phyloP scores from a whole-genome alignment of 2,797 vertebrate genomes.

The Lagodon rhomboides region DNA sequence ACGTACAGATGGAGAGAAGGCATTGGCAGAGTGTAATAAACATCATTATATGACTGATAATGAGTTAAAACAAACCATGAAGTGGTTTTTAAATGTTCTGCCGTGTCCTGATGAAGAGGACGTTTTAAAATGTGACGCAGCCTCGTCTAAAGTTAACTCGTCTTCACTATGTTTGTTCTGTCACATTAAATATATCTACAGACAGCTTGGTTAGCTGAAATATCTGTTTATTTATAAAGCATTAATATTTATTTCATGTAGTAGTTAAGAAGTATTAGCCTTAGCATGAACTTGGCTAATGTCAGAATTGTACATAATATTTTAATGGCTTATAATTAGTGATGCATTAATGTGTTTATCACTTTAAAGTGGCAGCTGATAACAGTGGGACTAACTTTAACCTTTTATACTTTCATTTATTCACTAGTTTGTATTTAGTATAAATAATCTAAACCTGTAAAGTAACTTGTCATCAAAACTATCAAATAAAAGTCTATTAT shows the following conservation, averaged over 20 bases:
- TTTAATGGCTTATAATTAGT: background rate
- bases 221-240: background rate
- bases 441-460: too few relatives aligned
- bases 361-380: background rate
- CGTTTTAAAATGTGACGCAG: background rate
- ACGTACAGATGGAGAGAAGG: background rate
- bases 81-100: background rate
- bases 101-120: background rate
- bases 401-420: too few relatives aligned
- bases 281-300: background rate
- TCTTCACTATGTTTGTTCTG: background rate
- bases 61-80: background rate
- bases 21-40: background rate
- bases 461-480: too few relatives aligned
- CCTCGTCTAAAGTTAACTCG: background rate
- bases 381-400: too few relatives aligned
- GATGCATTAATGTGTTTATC: background rate
- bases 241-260: background rate
- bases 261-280: background rate
- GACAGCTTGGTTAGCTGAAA: background rate
- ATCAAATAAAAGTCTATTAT: too few relatives aligned
- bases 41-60: background rate
- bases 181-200: background rate
- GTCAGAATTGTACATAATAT: background rate
- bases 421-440: too few relatives aligned